These are phyloP conservation scores for Pammene fasciana DNA, from an alignment of 2,888 invertebrate genomes.

Conservation along the genomic window DNA sequence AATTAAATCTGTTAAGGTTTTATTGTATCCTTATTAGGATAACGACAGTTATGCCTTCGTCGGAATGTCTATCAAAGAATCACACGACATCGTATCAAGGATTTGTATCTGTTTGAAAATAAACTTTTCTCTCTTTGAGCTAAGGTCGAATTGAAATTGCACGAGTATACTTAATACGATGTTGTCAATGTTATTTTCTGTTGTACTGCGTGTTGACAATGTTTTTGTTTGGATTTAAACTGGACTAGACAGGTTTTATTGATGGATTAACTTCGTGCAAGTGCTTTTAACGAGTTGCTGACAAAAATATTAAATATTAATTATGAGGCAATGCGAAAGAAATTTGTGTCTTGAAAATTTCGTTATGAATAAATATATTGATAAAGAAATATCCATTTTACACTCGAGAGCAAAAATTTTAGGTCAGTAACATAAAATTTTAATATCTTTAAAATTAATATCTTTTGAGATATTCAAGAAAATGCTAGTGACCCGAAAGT, in stretches of 20 bases:
- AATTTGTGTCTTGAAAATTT: background rate
- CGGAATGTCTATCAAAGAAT: background rate
- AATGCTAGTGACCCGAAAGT: too few species aligned
- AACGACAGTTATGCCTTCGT: constrained; percentile 28
- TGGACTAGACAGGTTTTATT: constrained; percentile 29
- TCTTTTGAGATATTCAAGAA: too few species aligned
- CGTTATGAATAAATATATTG: background rate
- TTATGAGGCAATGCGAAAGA: background rate
- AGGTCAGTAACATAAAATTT: too few species aligned
- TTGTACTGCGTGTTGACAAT: constrained; percentile 19
- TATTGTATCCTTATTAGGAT: constrained; percentile 57
- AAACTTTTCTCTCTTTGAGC: background rate
- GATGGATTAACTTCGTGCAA: constrained; percentile 31
- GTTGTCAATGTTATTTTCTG: background rate
- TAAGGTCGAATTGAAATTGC: background rate
- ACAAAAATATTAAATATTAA: background rate
- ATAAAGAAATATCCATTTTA: background rate
- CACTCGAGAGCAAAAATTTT: too few species aligned
- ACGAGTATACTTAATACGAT: background rate
- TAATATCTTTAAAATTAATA: too few species aligned
- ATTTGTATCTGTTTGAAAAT: background rate
- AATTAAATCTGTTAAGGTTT: constrained; percentile 75
- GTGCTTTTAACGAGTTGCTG: constrained; percentile 17
- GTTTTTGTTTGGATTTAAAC: constrained; percentile 33
- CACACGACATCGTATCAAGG: background rate